phyloP scores from a whole-genome alignment of 2,888 invertebrate species.

The Lagria hirta region DNA sequence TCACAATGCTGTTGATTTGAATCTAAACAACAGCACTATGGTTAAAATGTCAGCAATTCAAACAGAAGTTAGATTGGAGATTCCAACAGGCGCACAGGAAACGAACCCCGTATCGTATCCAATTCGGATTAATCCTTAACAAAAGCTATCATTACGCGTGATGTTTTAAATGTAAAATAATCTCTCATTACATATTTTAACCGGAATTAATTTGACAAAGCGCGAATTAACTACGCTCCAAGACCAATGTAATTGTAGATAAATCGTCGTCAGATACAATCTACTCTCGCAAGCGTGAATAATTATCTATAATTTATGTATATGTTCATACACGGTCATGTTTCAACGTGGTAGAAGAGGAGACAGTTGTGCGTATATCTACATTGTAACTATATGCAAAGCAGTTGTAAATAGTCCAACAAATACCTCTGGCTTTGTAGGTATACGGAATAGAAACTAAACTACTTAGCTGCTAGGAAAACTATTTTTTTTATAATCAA shows the following conservation, averaged over 20 bases:
- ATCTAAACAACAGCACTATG: slow-evolving; percentile 55
- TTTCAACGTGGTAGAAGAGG: slow-evolving; percentile 22
- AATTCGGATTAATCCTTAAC: no score
- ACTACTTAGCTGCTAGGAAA: no score
- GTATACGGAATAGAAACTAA: slow-evolving; percentile 3
- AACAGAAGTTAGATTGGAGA: slow-evolving; percentile 43
- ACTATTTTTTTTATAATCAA: no score
- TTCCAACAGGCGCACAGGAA: slow-evolving; percentile 35
- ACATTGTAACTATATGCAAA: slow-evolving; percentile 32
- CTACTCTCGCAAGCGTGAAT: slow-evolving; percentile 31
- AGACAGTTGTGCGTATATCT: slow-evolving; percentile 25
- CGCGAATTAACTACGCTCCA: no score
- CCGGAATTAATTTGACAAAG: no score
- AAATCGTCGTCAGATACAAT: slow-evolving; percentile 34
- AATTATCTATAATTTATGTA: slow-evolving; percentile 34
- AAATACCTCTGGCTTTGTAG: slow-evolving; percentile 22
- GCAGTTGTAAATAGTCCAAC: slow-evolving; percentile 23
- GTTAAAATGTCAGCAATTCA: slow-evolving; percentile 56
- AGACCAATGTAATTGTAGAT: no score
- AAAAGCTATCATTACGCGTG: no score
- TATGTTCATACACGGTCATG: slow-evolving; percentile 22
- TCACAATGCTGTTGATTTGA: slow-evolving; percentile 53
- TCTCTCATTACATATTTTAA: no score
- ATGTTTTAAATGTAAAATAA: no score
- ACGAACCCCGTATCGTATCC: slow-evolving; percentile 28